Conservation (phyloP, 2,888 invertebrate species). For the Dromius quadrimaculatus region DNA sequence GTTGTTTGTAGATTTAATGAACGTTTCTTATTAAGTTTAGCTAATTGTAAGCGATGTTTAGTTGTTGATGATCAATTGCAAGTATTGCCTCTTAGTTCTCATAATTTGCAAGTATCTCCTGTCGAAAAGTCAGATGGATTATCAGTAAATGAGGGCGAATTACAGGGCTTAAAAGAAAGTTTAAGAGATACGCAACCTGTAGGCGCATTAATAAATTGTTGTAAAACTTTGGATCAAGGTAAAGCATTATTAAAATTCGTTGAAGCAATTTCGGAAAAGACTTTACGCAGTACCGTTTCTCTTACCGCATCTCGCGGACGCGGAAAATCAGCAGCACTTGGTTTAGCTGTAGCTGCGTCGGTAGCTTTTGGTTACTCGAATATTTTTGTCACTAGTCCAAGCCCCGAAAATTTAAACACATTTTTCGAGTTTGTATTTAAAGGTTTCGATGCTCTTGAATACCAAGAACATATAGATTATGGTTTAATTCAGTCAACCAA, state of each 20-base stretch:
- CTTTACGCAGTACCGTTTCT: constrained; percentile 88
- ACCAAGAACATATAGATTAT: constrained; percentile 96
- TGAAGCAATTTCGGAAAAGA: constrained; percentile 95
- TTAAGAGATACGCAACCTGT: constrained; percentile 93
- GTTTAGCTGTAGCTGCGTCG: constrained; percentile 89
- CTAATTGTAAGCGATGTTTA: constrained; percentile 87
- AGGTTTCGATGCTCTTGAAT: constrained; percentile 93
- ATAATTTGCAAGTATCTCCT: constrained; percentile 84
- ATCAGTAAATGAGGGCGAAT: constrained; percentile 70
- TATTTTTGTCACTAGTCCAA: constrained; percentile 97
- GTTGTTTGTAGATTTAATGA: constrained; percentile 97
- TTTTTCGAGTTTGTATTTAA: constrained; percentile 97
- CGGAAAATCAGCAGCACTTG: constrained; percentile 98
- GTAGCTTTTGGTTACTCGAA: constrained; percentile 87
- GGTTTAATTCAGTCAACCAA: constrained; percentile 94
- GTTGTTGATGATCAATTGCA: constrained; percentile 95
- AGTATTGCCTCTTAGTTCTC: constrained; percentile 92
- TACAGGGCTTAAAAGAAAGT: constrained; percentile 83
- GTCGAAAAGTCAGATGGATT: constrained; percentile 70
- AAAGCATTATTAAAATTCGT: constrained; percentile 93
- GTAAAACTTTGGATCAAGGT: constrained; percentile 94
- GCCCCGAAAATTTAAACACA: constrained; percentile 97
- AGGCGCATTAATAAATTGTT: constrained; percentile 87
- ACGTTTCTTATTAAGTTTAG: constrained; percentile 90
- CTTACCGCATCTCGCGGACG: constrained; percentile 96